These are phyloP conservation scores for Epinephelus moara DNA, from an alignment of 2,113 vertebrate genomes.

Conservation along the genomic window DNA sequence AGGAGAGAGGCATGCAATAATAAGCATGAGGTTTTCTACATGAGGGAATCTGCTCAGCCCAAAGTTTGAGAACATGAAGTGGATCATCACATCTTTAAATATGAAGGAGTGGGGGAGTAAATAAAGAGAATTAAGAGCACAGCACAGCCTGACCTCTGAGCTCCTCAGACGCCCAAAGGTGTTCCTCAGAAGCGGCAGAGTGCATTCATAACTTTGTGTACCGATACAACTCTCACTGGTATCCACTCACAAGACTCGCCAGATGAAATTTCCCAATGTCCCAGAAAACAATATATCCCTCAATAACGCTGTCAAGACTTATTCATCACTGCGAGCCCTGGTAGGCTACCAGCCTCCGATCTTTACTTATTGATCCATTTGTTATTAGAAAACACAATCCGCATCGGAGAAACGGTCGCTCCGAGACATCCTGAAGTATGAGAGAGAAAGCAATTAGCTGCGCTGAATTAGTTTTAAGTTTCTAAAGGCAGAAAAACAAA, in stretches of 20 bases:
- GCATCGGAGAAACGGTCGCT: conserved; percentile 28
- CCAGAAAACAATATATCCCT: conserved; percentile 73
- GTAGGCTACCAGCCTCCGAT: conserved; percentile 39
- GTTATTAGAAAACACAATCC: conserved; percentile 62
- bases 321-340: conserved; percentile 55
- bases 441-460: conserved; percentile 48
- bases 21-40: conserved; percentile 16
- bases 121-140: neutral
- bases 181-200: conserved; percentile 1
- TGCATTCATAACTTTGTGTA: conserved; percentile 26
- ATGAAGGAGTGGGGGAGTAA: conserved; percentile 1
- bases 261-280: conserved; percentile 43
- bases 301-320: conserved; percentile 69
- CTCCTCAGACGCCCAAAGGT: neutral
- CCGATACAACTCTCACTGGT: conserved; percentile 27
- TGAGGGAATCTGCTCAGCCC: conserved; percentile 8
- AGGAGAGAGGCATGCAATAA: neutral
- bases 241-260: conserved; percentile 36
- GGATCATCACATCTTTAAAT: neutral
- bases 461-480: conserved; percentile 41
- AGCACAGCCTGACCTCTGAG: neutral
- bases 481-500: conserved; percentile 60
- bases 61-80: neutral
- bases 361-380: conserved; percentile 60
- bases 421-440: conserved; percentile 25